Percentiles rank a stretch among this genome's conserved stretches.
phyloP scores from a whole-genome alignment of 1,140 invertebrate genomes.

The Nasonia longicornis region DNA sequence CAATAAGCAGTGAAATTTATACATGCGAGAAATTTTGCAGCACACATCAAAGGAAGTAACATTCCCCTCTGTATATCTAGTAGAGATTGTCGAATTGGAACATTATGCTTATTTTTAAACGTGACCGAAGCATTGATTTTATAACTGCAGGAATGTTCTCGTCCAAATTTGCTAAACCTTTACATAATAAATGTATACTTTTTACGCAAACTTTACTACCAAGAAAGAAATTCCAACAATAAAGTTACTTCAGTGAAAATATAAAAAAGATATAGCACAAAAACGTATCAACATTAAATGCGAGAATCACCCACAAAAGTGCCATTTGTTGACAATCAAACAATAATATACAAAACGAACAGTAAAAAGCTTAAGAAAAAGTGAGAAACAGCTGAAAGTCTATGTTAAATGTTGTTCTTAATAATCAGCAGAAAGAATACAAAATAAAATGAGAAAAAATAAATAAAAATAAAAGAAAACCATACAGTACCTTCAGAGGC shows the following conservation, averaged over 20 bases:
- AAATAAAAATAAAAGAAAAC: conserved; percentile 47
- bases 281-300: neutral
- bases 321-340: neutral
- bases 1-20: no score
- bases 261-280: neutral
- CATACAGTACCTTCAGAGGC: conserved; percentile 64
- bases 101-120: no score
- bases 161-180: neutral
- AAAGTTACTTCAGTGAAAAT: neutral
- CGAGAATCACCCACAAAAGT: neutral
- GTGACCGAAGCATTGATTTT: no score
- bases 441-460: conserved; percentile 44
- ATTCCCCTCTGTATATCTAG: no score
- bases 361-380: conserved; percentile 2
- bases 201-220: neutral
- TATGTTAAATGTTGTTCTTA: no score
- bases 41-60: no score
- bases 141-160: neutral
- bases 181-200: neutral
- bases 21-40: no score
- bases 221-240: neutral
- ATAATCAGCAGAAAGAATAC: conserved; percentile 38
- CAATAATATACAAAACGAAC: neutral
- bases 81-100: no score
- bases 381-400: neutral